A percentile compares a stretch with the other conserved stretches of the same genome.
Conservation (phyloP, 2,797 vertebrate genomes). For the Sarcophilus harrisii region DNA sequence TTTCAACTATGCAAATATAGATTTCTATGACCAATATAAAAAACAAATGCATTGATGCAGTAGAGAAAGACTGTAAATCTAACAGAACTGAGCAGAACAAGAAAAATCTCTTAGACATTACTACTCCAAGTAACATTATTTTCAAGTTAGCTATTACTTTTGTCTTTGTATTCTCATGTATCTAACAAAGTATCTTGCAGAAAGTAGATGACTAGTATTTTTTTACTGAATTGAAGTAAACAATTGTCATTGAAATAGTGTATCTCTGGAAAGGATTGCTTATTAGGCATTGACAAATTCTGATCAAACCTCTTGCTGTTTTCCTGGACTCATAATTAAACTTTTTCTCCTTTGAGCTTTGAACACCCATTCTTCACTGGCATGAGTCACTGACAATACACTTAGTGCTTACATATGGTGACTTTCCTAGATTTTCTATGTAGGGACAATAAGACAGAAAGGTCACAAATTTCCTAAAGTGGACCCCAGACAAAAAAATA, state of each 20-base stretch:
- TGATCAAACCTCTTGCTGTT: neutral
- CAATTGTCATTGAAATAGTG: neutral
- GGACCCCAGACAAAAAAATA: too few relatives aligned
- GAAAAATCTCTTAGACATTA: conserved; percentile 83
- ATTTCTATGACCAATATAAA: conserved; percentile 84
- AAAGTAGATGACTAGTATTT: neutral
- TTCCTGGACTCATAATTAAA: neutral
- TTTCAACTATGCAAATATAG: conserved; percentile 82
- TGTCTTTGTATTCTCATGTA: neutral
- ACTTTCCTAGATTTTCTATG: neutral
- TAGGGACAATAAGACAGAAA: neutral
- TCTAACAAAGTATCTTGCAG: neutral
- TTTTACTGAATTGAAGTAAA: neutral
- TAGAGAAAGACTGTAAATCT: conserved; percentile 87
- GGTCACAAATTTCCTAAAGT: neutral
- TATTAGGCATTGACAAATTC: neutral
- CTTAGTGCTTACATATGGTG: neutral
- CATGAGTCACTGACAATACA: neutral
- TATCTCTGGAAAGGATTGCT: neutral
- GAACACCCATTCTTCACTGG: neutral
- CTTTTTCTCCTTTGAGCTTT: neutral
- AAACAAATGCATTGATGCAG: conserved; percentile 82
- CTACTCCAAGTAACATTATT: conserved; percentile 63
- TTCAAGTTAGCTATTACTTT: neutral
- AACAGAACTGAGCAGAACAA: conserved; percentile 86